Percentiles rank a stretch among this genome's conserved stretches.
Conservation (phyloP, 2,888 invertebrate genomes). For the Tipula confusa region DNA sequence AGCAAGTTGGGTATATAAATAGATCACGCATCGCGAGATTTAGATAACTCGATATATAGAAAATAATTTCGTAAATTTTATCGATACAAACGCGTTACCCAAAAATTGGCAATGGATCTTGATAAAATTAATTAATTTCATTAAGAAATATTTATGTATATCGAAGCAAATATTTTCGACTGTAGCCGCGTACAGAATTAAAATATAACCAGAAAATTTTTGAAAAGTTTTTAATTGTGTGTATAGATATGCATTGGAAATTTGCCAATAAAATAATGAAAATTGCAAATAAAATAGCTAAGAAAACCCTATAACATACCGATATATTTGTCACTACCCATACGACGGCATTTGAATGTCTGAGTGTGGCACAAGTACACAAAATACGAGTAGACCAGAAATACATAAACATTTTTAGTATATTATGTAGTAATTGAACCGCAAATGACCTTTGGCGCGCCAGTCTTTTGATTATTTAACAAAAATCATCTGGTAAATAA, state of each 20-base stretch:
- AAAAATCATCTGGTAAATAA: too few species aligned
- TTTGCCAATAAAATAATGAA: neutral
- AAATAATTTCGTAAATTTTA: neutral
- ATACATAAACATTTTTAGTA: neutral
- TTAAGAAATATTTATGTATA: neutral
- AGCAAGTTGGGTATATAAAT: neutral
- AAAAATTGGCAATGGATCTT: neutral
- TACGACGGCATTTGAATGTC: neutral
- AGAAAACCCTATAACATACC: neutral
- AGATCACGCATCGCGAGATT: neutral
- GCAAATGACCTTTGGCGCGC: neutral
- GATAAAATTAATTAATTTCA: neutral
- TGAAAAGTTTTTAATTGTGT: neutral
- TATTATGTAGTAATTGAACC: neutral
- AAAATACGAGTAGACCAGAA: neutral
- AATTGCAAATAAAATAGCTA: neutral
- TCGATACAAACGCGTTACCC: neutral
- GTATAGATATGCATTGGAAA: neutral
- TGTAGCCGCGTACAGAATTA: neutral
- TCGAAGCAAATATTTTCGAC: neutral
- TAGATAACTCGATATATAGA: neutral
- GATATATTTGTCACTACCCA: neutral
- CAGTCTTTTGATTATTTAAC: too few species aligned
- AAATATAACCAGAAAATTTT: neutral
- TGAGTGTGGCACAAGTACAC: neutral